These are phyloP conservation scores for Lasiurus cinereus DNA, from an alignment of 2,113 vertebrate genomes.

Conservation along the genomic window DNA sequence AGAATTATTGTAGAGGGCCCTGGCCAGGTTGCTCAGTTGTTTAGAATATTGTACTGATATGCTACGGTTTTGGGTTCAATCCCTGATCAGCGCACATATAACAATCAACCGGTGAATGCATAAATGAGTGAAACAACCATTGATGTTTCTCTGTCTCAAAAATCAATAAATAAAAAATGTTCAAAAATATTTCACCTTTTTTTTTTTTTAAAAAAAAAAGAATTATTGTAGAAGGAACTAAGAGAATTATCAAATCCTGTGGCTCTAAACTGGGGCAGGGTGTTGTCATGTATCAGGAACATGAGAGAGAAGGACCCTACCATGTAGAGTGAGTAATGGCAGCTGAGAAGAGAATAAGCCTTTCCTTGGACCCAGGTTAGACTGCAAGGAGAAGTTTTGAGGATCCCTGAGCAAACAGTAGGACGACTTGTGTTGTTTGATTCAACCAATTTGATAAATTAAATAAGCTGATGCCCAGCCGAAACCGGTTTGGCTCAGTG, in stretches of 20 bases:
- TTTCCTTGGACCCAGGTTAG: neutral
- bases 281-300: neutral
- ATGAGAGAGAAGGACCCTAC: neutral
- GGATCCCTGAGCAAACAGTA: neutral
- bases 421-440: constrained; percentile 1
- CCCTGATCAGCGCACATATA: too few relatives aligned
- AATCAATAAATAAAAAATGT: too few relatives aligned
- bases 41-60: too few relatives aligned
- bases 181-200: too few relatives aligned
- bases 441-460: neutral
- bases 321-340: neutral
- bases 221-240: neutral
- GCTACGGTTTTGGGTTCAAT: too few relatives aligned
- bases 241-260: constrained; percentile 26
- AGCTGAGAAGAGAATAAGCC: neutral
- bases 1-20: neutral
- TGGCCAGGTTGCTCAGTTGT: too few relatives aligned
- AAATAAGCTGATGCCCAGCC: neutral
- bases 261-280: neutral
- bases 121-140: too few relatives aligned
- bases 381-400: neutral
- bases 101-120: too few relatives aligned
- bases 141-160: too few relatives aligned
- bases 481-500: too few relatives aligned
- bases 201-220: neutral